Evolutionary conservation across 1,140 invertebrate species (phyloP).

Genomic region (Asbolus verrucosus): DNA sequence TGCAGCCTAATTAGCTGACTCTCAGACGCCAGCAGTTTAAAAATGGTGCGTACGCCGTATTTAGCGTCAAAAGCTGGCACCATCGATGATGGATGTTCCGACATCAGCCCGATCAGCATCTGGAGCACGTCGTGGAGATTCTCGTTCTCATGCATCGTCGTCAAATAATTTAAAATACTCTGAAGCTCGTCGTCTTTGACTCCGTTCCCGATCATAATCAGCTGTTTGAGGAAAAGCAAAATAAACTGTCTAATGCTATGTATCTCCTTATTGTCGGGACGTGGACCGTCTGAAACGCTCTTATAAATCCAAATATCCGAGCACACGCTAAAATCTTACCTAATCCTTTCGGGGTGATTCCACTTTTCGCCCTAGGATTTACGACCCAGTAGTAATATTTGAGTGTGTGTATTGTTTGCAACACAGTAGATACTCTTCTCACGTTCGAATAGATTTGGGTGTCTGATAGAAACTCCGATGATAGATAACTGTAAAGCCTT

Average conservation of each 20-base stretch:
- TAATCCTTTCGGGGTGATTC: slow-evolving; percentile 92
- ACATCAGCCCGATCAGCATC: slow-evolving; percentile 96
- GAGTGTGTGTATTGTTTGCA: slow-evolving; percentile 97
- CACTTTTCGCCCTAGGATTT: slow-evolving; percentile 94
- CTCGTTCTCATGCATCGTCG: slow-evolving; percentile 98
- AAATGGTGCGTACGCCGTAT: slow-evolving; percentile 95
- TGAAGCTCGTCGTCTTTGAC: slow-evolving; percentile 99
- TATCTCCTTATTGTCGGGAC: slow-evolving; percentile 94
- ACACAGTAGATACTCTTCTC: slow-evolving; percentile 93
- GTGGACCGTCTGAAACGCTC: slow-evolving; percentile 83
- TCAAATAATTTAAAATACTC: slow-evolving; percentile 97
- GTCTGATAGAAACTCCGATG: slow-evolving; percentile 97
- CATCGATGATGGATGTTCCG: slow-evolving; percentile 98
- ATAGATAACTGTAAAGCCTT: slow-evolving; percentile 95
- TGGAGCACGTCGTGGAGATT: slow-evolving; percentile 98
- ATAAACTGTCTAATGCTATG: slow-evolving; percentile 95
- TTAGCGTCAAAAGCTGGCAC: slow-evolving; percentile 98
- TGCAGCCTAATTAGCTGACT: slow-evolving; percentile 96
- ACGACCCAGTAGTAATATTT: slow-evolving; percentile 99
- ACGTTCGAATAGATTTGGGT: slow-evolving; percentile 98
- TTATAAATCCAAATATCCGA: no score
- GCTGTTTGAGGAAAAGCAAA: slow-evolving; percentile 93
- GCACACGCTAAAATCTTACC: no score
- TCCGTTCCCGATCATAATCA: slow-evolving; percentile 96
- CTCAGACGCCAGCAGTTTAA: slow-evolving; percentile 94